Evolutionary conservation across 2,113 vertebrate genomes (phyloP).

Genomic region (Callopanchax toddi): DNA sequence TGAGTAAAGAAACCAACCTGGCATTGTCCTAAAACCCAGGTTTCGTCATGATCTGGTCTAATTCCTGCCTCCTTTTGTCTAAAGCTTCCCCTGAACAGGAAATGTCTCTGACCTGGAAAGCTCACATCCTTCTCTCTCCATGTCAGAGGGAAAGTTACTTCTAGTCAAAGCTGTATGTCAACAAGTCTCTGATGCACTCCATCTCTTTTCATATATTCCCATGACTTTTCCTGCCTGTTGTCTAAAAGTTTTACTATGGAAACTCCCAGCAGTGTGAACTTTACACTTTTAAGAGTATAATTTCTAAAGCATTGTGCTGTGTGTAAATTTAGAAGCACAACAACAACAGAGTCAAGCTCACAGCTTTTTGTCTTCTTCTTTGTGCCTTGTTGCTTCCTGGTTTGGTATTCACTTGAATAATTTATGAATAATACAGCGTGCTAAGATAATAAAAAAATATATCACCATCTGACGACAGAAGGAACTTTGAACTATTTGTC

Average conservation of each 20-base stretch:
- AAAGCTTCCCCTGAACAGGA: conserved; percentile 31
- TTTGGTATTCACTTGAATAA: conserved; percentile 32
- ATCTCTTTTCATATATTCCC: conserved; percentile 3
- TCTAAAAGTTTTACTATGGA: conserved; percentile 30
- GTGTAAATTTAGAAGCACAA: conserved; percentile 15
- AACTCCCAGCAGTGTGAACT: conserved; percentile 21
- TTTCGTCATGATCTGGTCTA: not conserved
- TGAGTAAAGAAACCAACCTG: not conserved
- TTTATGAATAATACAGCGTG: conserved; percentile 27
- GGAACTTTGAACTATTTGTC: conserved; percentile 41
- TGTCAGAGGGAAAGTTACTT: conserved; percentile 25
- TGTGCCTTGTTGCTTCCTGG: conserved; percentile 9
- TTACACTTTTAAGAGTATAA: not conserved
- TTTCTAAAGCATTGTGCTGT: conserved; percentile 13
- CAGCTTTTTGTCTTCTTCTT: not conserved
- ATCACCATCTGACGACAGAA: not conserved
- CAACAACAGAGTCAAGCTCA: conserved; percentile 11
- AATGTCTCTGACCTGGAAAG: conserved; percentile 36
- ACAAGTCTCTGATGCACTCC: not conserved
- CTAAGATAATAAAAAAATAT: not conserved
- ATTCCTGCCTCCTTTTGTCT: conserved; percentile 25
- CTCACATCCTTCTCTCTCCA: conserved; percentile 30
- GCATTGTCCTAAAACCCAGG: not conserved
- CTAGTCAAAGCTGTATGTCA: conserved; percentile 1
- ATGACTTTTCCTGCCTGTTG: conserved; percentile 8